These are phyloP conservation scores for Syrrhaptes paradoxus DNA, from an alignment of 2,113 vertebrate species.

Conservation along the genomic window DNA sequence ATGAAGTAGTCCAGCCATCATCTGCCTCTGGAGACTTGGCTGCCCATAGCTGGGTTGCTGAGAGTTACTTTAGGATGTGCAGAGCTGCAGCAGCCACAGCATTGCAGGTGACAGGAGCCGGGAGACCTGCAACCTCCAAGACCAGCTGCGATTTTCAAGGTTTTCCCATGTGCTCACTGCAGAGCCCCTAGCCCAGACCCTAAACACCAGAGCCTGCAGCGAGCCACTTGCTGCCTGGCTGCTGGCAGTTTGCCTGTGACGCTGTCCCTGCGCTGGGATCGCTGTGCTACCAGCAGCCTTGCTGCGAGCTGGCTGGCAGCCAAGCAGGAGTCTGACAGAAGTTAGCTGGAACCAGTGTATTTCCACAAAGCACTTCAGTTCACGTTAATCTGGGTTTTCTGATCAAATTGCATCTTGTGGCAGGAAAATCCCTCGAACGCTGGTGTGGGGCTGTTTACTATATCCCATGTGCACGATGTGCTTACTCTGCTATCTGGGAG, in stretches of 20 bases:
- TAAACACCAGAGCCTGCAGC: fast-evolving
- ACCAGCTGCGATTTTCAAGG: neutral
- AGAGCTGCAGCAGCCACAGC: neutral
- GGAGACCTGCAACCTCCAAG: fast-evolving
- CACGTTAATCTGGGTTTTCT: neutral
- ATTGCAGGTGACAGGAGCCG: fast-evolving
- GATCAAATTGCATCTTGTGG: neutral
- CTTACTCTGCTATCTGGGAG: neutral
- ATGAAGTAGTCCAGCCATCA: neutral
- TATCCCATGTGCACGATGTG: neutral
- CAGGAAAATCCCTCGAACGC: neutral
- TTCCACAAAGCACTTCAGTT: neutral
- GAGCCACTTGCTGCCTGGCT: neutral
- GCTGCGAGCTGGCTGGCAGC: neutral
- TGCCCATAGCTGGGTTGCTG: neutral
- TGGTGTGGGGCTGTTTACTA: neutral
- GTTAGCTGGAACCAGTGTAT: neutral
- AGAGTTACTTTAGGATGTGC: neutral
- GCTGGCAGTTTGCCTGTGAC: neutral
- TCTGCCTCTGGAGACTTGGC: neutral
- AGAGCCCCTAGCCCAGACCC: neutral
- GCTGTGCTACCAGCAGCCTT: fast-evolving
- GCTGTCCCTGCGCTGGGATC: fast-evolving
- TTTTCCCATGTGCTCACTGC: neutral
- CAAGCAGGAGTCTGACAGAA: neutral